Percentiles rank a stretch among this genome's conserved stretches.
Evolutionary conservation across 2,113 vertebrate genomes (phyloP).

Genomic region (Procapra przewalskii): DNA sequence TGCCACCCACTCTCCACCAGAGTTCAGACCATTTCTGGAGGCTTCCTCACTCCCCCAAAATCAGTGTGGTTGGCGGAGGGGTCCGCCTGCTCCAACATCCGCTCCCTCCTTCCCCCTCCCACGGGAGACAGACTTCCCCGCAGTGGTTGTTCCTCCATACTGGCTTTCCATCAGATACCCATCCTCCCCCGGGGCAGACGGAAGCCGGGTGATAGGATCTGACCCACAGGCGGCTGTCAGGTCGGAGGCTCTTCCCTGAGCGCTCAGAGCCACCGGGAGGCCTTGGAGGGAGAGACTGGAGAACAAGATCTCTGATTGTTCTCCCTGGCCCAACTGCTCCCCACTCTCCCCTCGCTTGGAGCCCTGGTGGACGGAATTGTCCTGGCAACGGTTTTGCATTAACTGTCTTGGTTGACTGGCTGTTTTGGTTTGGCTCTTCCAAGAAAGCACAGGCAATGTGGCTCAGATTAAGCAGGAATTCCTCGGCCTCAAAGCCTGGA

Average conservation of each 20-base stretch:
- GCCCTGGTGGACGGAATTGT: constrained; percentile 21
- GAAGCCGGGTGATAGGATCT: constrained; percentile 37
- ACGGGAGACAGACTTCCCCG: neutral
- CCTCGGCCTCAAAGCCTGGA: neutral
- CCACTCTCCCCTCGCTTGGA: neutral
- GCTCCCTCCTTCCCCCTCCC: neutral
- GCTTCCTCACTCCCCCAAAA: neutral
- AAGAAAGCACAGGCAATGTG: neutral
- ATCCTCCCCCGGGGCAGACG: neutral
- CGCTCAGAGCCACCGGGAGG: accelerated
- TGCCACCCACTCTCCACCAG: neutral
- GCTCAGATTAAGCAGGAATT: constrained; percentile 64
- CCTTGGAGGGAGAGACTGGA: neutral
- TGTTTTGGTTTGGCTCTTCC: neutral
- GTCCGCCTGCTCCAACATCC: neutral
- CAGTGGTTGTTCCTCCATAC: neutral
- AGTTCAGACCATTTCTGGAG: neutral
- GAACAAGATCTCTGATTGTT: constrained; percentile 43
- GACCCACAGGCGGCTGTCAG: neutral
- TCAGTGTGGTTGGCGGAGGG: neutral
- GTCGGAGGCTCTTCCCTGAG: neutral
- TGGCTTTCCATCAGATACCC: constrained; percentile 52
- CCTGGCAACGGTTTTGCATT: constrained; percentile 39
- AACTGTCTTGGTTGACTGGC: constrained; percentile 52
- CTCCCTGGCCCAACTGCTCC: neutral